Evolutionary conservation across 2,797 vertebrate genomes (phyloP).

Genomic region (Coregonus ussuriensis): DNA sequence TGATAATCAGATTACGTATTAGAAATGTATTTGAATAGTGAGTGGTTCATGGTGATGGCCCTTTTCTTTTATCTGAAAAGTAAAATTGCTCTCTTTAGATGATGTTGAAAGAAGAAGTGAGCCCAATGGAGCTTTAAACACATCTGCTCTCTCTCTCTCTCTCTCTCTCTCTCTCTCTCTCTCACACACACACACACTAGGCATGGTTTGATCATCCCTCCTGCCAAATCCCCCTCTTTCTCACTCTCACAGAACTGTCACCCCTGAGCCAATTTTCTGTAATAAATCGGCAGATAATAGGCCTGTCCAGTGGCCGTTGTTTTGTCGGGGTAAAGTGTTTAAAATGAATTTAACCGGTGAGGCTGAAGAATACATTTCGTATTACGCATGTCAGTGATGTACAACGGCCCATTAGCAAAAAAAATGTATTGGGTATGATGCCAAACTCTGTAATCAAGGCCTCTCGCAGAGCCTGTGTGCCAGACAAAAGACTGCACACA

Average conservation of each 20-base stretch:
- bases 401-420: conserved; percentile 79
- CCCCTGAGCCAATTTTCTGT: conserved; percentile 56
- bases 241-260: conserved; percentile 50
- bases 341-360: conserved; percentile 91
- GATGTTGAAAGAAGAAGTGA: conserved; percentile 56
- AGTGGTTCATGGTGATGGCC: conserved; percentile 30
- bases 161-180: too few relatives aligned
- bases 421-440: conserved; percentile 84
- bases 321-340: conserved; percentile 82
- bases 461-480: conserved; percentile 78
- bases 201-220: background rate
- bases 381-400: conserved; percentile 87
- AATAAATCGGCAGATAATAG: conserved; percentile 86
- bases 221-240: conserved; percentile 68
- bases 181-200: too few relatives aligned
- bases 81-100: conserved; percentile 16
- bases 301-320: conserved; percentile 84
- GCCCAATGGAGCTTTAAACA: conserved; percentile 51
- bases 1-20: background rate
- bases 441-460: conserved; percentile 88
- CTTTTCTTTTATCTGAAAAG: conserved; percentile 41
- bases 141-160: conserved; percentile 49
- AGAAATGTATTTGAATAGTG: conserved; percentile 37
- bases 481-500: conserved; percentile 88
- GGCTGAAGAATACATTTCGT: conserved; percentile 88